Percentiles rank a stretch among this genome's conserved stretches.
These are phyloP conservation scores for Tilapia sparmanii DNA, from an alignment of 2,113 vertebrate genomes.

Conservation along the genomic window DNA sequence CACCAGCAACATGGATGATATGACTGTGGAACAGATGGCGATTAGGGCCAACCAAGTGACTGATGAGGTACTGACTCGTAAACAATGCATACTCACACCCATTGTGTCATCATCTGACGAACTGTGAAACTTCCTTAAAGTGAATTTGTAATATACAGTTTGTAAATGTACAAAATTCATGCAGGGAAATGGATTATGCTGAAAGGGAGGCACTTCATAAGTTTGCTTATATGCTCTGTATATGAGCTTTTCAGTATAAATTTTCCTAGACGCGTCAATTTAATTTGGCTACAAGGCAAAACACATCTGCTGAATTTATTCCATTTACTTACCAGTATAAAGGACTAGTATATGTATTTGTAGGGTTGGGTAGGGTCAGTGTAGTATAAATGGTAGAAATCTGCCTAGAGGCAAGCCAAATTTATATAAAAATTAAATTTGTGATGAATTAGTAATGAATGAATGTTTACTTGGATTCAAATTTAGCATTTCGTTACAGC, in stretches of 20 bases:
- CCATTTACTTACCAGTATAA: not conserved
- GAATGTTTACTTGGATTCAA: not conserved
- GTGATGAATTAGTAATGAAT: not conserved
- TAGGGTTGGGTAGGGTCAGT: not conserved
- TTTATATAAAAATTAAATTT: not conserved
- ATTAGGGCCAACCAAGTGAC: conserved; percentile 86
- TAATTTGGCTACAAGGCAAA: not conserved
- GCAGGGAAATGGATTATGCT: not conserved
- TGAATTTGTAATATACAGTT: not conserved
- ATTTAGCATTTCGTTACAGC: not conserved
- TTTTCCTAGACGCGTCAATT: not conserved
- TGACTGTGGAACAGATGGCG: conserved; percentile 84
- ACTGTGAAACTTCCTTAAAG: not conserved
- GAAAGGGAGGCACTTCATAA: not conserved
- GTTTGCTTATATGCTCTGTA: not conserved
- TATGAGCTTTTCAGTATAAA: not conserved
- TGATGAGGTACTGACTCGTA: conserved; percentile 81
- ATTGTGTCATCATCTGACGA: not conserved
- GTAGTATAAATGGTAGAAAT: not conserved
- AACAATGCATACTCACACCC: not conserved
- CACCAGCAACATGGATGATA: conserved; percentile 81
- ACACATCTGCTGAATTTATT: not conserved
- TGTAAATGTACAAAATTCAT: not conserved
- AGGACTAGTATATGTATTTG: not conserved
- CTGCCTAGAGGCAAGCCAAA: not conserved